Conservation (phyloP, 2,113 vertebrate genomes). For the Reinhardtius hippoglossoides region DNA sequence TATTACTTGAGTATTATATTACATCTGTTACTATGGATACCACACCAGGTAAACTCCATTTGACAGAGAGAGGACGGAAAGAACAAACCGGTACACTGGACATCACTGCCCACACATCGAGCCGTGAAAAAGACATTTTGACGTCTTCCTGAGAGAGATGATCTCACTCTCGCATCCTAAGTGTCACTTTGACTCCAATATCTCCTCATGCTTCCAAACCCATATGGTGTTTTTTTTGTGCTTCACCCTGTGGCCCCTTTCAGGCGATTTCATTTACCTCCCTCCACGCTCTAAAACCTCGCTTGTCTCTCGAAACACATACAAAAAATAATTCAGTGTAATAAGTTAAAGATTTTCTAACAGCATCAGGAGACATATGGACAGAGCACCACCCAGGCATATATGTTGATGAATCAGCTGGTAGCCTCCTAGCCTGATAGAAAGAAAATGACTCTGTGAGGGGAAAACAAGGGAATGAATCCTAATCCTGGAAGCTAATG, state of each 20-base stretch:
- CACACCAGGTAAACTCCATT: not conserved
- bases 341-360: conserved; percentile 11
- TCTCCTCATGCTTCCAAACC: not conserved
- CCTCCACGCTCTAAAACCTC: not conserved
- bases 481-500: not conserved
- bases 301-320: not conserved
- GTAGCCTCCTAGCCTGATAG: not conserved
- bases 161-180: conserved; percentile 15
- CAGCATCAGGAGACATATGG: not conserved
- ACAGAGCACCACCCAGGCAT: not conserved
- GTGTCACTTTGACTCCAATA: not conserved
- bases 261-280: not conserved
- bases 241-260: not conserved
- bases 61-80: not conserved
- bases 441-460: not conserved
- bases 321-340: not conserved
- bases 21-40: conserved; percentile 17
- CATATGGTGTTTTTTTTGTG: not conserved
- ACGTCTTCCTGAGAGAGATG: conserved; percentile 21
- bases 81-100: not conserved
- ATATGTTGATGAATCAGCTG: not conserved
- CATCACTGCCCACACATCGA: not conserved
- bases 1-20: not conserved
- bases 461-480: not conserved
- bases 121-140: not conserved